phyloP scores from a whole-genome alignment of 2,888 invertebrate species.

The Caenorhabditis sp. region DNA sequence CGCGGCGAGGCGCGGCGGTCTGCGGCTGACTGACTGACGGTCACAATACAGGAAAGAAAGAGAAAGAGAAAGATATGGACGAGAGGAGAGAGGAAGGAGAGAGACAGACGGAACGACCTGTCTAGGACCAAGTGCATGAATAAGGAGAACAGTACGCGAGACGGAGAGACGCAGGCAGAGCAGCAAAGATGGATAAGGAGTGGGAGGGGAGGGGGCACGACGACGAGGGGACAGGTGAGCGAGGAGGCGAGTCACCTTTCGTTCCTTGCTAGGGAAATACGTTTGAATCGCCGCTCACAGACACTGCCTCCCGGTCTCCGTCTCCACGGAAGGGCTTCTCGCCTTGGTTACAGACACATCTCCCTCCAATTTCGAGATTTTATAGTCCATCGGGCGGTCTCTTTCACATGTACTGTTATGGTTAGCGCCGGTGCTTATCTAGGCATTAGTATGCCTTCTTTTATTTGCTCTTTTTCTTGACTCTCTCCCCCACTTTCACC shows the following conservation, averaged over 20 bases:
- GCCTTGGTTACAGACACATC: conserved; percentile 16
- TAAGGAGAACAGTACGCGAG: conserved; percentile 32
- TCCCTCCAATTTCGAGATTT: conserved; percentile 29
- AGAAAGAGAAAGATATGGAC: conserved; percentile 27
- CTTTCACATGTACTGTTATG: conserved; percentile 21
- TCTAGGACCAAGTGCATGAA: conserved; percentile 51
- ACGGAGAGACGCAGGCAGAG: conserved; percentile 23
- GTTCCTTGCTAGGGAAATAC: conserved; percentile 55
- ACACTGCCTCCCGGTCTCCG: conserved; percentile 46
- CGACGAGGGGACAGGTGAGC: conserved; percentile 53
- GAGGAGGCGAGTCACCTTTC: conserved; percentile 51
- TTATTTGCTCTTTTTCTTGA: conserved; percentile 52
- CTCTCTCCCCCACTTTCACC: conserved; percentile 26
- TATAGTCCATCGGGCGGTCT: background rate
- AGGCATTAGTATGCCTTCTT: conserved; percentile 16
- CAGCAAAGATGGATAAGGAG: conserved; percentile 15
- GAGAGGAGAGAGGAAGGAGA: conserved; percentile 19
- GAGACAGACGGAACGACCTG: conserved; percentile 49
- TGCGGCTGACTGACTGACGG: conserved; percentile 53
- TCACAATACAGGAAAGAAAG: conserved; percentile 46
- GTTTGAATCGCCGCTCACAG: conserved; percentile 34
- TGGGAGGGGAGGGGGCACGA: conserved; percentile 40
- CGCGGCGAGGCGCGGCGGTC: conserved; percentile 36
- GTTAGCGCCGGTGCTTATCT: conserved; percentile 27
- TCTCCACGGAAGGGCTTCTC: conserved; percentile 31